Percentiles rank a stretch among this genome's conserved stretches.
These are phyloP conservation scores for Harpagifer antarcticus DNA, from an alignment of 2,797 vertebrate genomes.

Conservation along the genomic window DNA sequence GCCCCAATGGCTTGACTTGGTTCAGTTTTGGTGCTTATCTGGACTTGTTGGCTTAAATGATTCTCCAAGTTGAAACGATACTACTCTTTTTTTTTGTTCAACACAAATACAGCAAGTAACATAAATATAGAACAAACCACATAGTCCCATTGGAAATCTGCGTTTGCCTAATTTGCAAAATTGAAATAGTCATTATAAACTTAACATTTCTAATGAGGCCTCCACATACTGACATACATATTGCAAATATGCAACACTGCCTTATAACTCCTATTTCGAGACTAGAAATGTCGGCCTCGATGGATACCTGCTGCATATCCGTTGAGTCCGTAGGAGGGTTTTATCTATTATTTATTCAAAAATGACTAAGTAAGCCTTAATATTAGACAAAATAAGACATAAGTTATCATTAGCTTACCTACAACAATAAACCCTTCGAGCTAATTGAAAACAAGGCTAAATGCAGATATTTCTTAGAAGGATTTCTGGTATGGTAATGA, in stretches of 20 bases:
- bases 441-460: not conserved
- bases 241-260: no score
- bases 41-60: not conserved
- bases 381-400: not conserved
- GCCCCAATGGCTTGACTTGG: not conserved
- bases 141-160: not conserved
- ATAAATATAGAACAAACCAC: not conserved
- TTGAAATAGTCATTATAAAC: not conserved
- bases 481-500: slow-evolving; percentile 12
- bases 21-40: not conserved
- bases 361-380: not conserved
- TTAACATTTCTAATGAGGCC: not conserved
- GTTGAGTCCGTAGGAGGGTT: not conserved
- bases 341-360: not conserved
- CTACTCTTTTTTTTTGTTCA: not conserved
- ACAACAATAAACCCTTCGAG: not conserved
- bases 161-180: not conserved
- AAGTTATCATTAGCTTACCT: not conserved
- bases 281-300: not conserved
- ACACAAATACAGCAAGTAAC: not conserved
- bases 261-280: not conserved
- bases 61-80: not conserved
- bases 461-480: not conserved
- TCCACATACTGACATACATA: not conserved
- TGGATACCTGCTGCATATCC: not conserved